Percentiles rank a stretch among this genome's conserved stretches.
Evolutionary conservation across 2,113 vertebrate species (phyloP).

Genomic region (Gavia stellata): DNA sequence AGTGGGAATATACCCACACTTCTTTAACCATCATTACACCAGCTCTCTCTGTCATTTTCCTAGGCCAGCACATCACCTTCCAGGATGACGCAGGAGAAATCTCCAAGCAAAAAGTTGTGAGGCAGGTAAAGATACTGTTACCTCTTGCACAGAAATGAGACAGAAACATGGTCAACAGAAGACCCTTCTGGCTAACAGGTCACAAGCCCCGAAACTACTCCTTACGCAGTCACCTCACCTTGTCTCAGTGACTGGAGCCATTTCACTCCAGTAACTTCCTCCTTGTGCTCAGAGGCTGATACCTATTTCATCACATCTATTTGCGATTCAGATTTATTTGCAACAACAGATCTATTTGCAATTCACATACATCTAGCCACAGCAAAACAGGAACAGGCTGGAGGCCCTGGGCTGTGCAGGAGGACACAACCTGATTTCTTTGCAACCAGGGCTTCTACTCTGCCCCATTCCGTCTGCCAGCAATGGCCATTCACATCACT

Average conservation of each 20-base stretch:
- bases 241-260: not conserved
- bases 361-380: not conserved
- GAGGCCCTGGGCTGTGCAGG: not conserved
- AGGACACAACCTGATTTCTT: not conserved
- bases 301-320: not conserved
- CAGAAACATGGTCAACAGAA: not conserved
- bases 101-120: not conserved
- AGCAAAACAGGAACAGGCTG: not conserved
- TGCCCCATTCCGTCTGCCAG: not conserved
- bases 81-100: not conserved
- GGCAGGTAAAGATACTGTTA: not conserved
- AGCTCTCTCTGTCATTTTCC: not conserved
- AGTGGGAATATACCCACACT: not conserved
- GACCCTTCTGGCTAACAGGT: not conserved
- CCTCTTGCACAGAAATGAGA: not conserved
- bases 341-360: not conserved
- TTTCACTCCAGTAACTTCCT: not conserved
- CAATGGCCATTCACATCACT: not conserved
- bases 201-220: not conserved
- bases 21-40: not conserved
- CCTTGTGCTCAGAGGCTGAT: not conserved
- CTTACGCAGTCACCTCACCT: not conserved
- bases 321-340: conserved; percentile 46
- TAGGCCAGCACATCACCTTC: not conserved
- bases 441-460: not conserved